Conservation (phyloP, 2,113 vertebrate species). For the Herpetotheres cachinnans region DNA sequence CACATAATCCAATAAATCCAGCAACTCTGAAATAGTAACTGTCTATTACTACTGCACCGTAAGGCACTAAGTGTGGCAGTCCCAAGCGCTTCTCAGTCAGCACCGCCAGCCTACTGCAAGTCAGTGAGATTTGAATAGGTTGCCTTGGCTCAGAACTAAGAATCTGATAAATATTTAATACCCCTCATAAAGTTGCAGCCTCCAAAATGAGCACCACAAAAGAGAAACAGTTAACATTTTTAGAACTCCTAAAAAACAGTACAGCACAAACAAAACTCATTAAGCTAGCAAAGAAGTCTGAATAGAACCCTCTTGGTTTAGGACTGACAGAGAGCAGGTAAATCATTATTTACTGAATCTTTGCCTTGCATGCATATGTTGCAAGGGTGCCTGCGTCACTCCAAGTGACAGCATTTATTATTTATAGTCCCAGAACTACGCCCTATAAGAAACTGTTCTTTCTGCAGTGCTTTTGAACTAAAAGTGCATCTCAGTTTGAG, state of each 20-base stretch:
- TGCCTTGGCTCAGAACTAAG: neutral
- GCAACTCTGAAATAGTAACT: neutral
- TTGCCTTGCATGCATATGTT: neutral
- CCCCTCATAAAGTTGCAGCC: neutral
- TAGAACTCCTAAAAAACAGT: neutral
- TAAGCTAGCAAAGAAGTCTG: neutral
- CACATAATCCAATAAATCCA: neutral
- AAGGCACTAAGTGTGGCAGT: neutral
- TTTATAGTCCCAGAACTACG: neutral
- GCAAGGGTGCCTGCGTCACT: neutral
- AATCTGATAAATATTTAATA: slow-evolving; percentile 26
- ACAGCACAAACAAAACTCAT: neutral
- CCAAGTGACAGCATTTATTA: slow-evolving; percentile 24
- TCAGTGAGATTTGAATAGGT: neutral
- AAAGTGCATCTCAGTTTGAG: neutral
- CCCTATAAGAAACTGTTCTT: slow-evolving; percentile 17
- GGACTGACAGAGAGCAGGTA: neutral
- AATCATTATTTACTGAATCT: slow-evolving; percentile 14
- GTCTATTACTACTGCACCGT: neutral
- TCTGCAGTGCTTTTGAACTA: slow-evolving; percentile 36
- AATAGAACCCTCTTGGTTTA: neutral
- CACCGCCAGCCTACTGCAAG: neutral
- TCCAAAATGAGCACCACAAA: neutral
- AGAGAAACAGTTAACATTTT: neutral
- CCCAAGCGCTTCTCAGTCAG: neutral